Percentiles rank a stretch among this genome's conserved stretches.
phyloP scores from a whole-genome alignment of 2,888 invertebrate species.

The Clistopyga incitator region DNA sequence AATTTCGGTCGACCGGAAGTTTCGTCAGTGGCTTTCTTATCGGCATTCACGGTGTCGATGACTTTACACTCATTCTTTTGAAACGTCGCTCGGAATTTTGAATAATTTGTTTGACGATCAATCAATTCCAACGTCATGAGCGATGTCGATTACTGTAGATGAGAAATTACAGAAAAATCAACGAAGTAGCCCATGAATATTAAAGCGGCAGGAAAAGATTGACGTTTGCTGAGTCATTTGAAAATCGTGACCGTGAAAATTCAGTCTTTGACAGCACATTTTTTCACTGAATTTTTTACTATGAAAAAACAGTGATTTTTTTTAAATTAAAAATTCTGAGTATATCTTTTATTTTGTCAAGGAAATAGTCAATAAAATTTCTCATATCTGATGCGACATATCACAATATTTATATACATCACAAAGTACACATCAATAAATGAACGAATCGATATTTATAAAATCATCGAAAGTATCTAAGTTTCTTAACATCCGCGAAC shows the following conservation, averaged over 20 bases:
- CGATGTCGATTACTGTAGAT: neutral
- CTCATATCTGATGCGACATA: neutral
- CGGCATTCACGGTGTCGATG: constrained; percentile 27
- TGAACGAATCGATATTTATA: neutral
- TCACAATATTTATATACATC: neutral
- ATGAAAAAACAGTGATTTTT: no score
- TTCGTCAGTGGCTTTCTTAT: neutral
- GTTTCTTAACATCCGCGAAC: constrained; percentile 45
- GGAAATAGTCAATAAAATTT: no score
- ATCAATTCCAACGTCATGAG: neutral
- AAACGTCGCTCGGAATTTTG: constrained; percentile 9
- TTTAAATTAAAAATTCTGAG: no score
- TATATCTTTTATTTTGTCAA: no score
- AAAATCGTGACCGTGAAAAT: no score
- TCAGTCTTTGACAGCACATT: no score
- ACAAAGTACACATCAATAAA: neutral
- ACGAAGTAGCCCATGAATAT: neutral
- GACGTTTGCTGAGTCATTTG: no score
- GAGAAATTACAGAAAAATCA: neutral
- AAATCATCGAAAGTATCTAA: constrained; percentile 17
- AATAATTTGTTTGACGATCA: constrained; percentile 34
- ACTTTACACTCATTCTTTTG: neutral
- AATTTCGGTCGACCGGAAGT: constrained; percentile 1
- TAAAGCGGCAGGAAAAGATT: no score
- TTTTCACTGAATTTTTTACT: no score